Base-by-base conservation (phyloP, 1,140 invertebrate species). In the Dendroctonus valens region DNA sequence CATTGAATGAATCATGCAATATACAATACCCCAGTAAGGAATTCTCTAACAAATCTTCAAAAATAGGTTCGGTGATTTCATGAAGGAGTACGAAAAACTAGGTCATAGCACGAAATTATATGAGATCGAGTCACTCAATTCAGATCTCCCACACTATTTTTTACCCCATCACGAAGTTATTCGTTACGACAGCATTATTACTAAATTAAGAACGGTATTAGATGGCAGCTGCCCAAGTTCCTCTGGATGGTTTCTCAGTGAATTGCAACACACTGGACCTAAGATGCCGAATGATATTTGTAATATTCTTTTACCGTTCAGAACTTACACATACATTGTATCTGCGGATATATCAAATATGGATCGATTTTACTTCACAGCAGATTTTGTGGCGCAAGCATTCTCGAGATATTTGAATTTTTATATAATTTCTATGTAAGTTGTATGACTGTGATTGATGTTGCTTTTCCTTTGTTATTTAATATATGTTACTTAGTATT, bases 241-340 rank as follows among this genome's bases (percentile, higher is more conserved):
- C 6, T 11, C 7, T 8, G 49, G 12, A 11, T 8, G 12, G 49
- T 51, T 14, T 11, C 12, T 51, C 8, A 51, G 14, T 14, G 49
- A 80, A 14, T 64, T 73, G n/a, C 55, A 80, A 9, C 39, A 77
- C 8, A 68, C 72, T 8, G 81, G 79, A 8, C 79, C 81, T 6
- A 75, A 75, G 58, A 55, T 83, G 0, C 79, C 81, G 69, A 72
- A 77, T 40, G 76, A 81, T 59, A 53, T 81, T 12, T 59, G 75
- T 41, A 66, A 70, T 48, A 70, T 81, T 41, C 38, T 82, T 6
- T 67, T 81, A 14, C 74, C 77, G 54, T 81, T 51, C 40, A 8
- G 65, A 48, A 2, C n/a, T n/a, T 44, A 63, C 15, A 68, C 53
- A 7, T 63, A 53, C n/a, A 75, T 75, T 39, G 65, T 82, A 12